Conservation (phyloP, 2,113 vertebrate genomes). For the Ageneiosus marmoratus region DNA sequence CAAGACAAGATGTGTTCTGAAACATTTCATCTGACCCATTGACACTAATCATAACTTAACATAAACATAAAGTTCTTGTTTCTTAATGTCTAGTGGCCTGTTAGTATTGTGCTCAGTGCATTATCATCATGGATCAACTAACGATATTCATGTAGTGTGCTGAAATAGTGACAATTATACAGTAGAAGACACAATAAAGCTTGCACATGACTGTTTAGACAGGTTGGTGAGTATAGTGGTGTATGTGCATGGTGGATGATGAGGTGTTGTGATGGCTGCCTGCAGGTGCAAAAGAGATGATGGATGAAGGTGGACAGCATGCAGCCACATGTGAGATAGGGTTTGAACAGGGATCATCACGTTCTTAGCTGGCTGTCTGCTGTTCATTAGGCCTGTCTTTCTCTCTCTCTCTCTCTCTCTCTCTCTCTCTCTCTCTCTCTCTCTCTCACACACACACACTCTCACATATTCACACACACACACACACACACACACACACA, state of each 20-base stretch:
- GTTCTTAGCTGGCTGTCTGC: conserved; percentile 40
- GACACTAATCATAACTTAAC: too few species aligned
- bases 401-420: neutral
- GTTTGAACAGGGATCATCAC: conserved; percentile 47
- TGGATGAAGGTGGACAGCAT: conserved; percentile 46
- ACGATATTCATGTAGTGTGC: neutral
- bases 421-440: too few species aligned
- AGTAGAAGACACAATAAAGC: neutral
- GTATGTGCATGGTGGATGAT: neutral
- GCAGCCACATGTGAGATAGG: conserved; percentile 45
- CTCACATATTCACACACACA: too few species aligned
- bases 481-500: conserved; percentile 23
- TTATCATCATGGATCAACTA: neutral
- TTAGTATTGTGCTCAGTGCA: neutral
- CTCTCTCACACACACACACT: too few species aligned
- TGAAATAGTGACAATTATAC: neutral
- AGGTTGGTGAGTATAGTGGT: neutral
- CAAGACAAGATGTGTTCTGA: neutral
- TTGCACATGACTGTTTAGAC: neutral
- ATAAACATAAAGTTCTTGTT: too few species aligned
- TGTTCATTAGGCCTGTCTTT: conserved; percentile 36
- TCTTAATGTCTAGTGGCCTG: neutral
- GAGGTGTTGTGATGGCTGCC: conserved; percentile 25
- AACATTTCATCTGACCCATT: neutral
- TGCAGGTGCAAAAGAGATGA: conserved; percentile 35